phyloP scores from a whole-genome alignment of 2,888 invertebrate genomes.

The Phyto melanocephala region DNA sequence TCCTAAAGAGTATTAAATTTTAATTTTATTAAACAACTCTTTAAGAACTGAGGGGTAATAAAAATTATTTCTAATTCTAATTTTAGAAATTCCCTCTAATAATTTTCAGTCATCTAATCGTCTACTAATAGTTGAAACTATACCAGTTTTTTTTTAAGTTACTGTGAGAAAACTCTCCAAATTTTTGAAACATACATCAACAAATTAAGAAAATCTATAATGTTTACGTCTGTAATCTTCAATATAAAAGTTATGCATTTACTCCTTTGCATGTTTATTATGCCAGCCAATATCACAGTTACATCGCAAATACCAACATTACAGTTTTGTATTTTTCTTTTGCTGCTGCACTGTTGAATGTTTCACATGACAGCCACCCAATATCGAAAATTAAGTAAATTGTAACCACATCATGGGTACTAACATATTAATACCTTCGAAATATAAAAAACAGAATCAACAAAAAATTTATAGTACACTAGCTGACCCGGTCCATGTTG shows the following conservation, averaged over 20 bases:
- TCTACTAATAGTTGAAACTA: not conserved
- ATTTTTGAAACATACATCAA: conserved; percentile 15
- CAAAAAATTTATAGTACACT: not conserved
- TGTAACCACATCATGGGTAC: conserved; percentile 50
- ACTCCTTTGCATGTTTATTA: conserved; percentile 47
- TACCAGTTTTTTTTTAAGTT: conserved; percentile 22
- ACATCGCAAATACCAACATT: not conserved
- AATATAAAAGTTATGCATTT: conserved; percentile 35
- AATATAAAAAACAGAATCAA: conserved; percentile 29
- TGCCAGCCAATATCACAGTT: conserved; percentile 39
- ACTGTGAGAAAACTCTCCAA: conserved; percentile 43
- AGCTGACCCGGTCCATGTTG: too few species aligned
- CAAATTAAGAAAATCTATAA: conserved; percentile 52
- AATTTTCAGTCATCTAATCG: not conserved
- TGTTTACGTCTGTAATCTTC: not conserved
- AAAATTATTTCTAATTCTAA: too few species aligned
- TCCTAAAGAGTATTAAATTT: too few species aligned
- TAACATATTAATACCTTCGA: conserved; percentile 55
- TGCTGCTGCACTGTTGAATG: conserved; percentile 20
- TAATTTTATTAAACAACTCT: too few species aligned
- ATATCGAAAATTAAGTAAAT: conserved; percentile 20
- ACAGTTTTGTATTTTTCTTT: not conserved
- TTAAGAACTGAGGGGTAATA: too few species aligned
- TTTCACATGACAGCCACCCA: conserved; percentile 55
- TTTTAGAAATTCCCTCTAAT: not conserved